Base-by-base conservation (phyloP, 1,140 invertebrate genomes). In the Magallana angulata region DNA sequence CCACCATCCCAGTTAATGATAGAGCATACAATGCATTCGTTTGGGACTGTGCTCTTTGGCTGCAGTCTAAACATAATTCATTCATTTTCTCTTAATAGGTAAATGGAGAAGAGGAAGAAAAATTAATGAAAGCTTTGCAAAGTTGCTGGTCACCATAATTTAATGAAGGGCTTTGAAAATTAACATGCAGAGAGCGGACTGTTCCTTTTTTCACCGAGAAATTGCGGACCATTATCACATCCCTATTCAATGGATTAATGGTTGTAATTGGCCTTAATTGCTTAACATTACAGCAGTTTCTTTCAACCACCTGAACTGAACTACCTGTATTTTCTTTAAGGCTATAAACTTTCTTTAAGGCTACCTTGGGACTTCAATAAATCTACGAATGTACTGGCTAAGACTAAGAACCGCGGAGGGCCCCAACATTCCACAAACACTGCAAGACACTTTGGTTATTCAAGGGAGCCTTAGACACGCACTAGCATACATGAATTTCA, bases 281-380 rank as follows among this genome's bases (percentile, higher is more conserved):
- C 68, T 76, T 30, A 76, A 76, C 68, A 76, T 76, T n/a, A 76
- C 24, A 76, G 68, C 68, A 36, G 68, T 76, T 76, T 76, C 68
- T 76, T 76, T 76, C 68, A 76, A 30, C 24, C 24, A 30, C 8
- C 36, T 76, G 36, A 76, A 76, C 68, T 76, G 68, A 76, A 36
- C 14, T 11, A 48, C 36, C 36, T 48, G 36, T 48, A 76, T 76
- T 76, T 24, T 30, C 68, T 30, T 76, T 9, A 8, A 76, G 24
- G 11, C 24, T 76, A 64, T 64, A 64, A 24, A 24, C 24, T 24
- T 24, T 24, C 24, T 24, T 24, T 48, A 48, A 4, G 18, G 60
- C 60, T 64, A 64, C 60, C 60, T 64, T 64, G 18, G 2, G 18
- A 36, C 68, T 9, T 76, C 18, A 30, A 76, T 76, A 76, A 76